Evolutionary conservation across 1,140 invertebrate species (phyloP).

Genomic region (Telenomus remus): DNA sequence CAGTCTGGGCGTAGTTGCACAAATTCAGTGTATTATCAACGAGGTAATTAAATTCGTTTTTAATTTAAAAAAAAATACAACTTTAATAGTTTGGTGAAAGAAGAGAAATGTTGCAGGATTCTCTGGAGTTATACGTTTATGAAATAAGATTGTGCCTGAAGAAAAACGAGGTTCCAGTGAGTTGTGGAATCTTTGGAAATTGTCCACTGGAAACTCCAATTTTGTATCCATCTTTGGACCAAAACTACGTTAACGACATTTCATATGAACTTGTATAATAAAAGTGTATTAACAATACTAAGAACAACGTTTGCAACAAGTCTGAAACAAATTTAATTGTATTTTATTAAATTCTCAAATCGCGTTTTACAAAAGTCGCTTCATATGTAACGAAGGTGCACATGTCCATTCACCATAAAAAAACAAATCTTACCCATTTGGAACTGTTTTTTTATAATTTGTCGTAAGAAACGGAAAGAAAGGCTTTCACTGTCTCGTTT

Average conservation of each 20-base stretch:
- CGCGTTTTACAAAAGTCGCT: conserved; percentile 12
- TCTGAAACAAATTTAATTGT: conserved; percentile 12
- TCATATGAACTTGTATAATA: background rate
- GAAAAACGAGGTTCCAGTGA: background rate
- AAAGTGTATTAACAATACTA: background rate
- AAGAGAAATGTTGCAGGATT: too few species aligned
- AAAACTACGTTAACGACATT: background rate
- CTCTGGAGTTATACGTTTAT: background rate
- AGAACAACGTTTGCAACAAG: background rate
- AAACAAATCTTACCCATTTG: background rate
- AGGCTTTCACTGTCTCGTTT: background rate
- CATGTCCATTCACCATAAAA: background rate
- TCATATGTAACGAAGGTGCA: conserved; percentile 10
- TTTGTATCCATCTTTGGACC: background rate
- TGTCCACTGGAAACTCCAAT: background rate
- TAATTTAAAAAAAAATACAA: background rate
- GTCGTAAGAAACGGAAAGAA: background rate
- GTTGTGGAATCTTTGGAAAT: background rate
- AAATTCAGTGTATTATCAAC: conserved; percentile 1
- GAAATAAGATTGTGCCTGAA: conserved; percentile 1
- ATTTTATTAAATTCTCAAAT: conserved; percentile 17
- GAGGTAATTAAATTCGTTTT: background rate
- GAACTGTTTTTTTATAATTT: too few species aligned
- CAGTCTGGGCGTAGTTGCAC: background rate
- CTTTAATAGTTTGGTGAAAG: too few species aligned